phyloP scores from a whole-genome alignment of 2,888 invertebrate genomes.

The Sialis lutaria region DNA sequence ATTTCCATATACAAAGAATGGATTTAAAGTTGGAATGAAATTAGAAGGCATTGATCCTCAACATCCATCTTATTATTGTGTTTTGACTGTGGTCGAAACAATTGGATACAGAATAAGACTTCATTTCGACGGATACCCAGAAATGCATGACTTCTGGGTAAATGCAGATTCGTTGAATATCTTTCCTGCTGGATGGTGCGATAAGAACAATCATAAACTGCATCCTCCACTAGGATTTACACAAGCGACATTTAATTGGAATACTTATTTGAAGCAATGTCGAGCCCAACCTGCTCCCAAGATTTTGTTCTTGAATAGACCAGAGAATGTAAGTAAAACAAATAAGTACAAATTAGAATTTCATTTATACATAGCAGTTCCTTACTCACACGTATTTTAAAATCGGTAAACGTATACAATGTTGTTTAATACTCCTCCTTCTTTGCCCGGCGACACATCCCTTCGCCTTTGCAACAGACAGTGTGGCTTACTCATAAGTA shows the following conservation, averaged over 20 bases:
- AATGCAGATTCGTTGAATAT: conserved; percentile 84
- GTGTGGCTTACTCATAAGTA: too few relatives aligned
- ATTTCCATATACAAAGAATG: conserved; percentile 58
- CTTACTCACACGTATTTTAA: conserved; percentile 4
- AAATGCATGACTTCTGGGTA: conserved; percentile 83
- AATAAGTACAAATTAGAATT: neutral
- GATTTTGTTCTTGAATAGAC: conserved; percentile 53
- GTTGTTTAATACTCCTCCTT: neutral
- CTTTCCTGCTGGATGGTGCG: conserved; percentile 89
- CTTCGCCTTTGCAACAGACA: too few relatives aligned
- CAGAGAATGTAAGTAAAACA: conserved; percentile 33
- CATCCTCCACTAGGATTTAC: conserved; percentile 60
- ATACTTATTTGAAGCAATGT: conserved; percentile 58
- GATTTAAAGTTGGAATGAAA: conserved; percentile 72
- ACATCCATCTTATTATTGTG: conserved; percentile 78
- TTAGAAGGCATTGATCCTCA: conserved; percentile 88
- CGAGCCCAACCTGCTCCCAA: conserved; percentile 63
- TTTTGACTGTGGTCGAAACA: conserved; percentile 67
- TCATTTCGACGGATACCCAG: conserved; percentile 83
- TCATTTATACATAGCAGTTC: neutral
- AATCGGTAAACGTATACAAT: neutral
- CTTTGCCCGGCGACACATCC: too few relatives aligned
- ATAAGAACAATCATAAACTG: conserved; percentile 59
- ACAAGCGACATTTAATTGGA: conserved; percentile 58
- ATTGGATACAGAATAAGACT: conserved; percentile 69